Conservation (phyloP, 2,888 invertebrate genomes). For the Troides helena region DNA sequence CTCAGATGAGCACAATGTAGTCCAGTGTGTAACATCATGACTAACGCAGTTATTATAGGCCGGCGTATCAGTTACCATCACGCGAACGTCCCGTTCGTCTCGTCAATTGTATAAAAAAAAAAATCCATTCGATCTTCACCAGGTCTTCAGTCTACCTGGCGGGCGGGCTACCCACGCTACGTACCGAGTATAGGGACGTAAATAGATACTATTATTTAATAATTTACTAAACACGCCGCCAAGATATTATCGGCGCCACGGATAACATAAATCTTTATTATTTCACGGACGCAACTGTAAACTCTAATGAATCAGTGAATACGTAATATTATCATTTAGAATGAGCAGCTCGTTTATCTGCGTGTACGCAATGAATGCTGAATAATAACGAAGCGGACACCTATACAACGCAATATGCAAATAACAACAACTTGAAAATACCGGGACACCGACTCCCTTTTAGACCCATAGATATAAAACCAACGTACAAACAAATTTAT, state of each 20-base stretch:
- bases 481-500: conserved; percentile 2
- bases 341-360: conserved; percentile 13
- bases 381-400: conserved; percentile 27
- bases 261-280: conserved; percentile 11
- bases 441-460: conserved; percentile 1
- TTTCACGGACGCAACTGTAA: not conserved
- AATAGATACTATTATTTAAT: conserved; percentile 3
- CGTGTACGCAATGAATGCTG: conserved; percentile 14
- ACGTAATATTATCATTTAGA: conserved; percentile 6
- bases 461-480: conserved; percentile 10
- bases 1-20: no score
- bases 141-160: no score
- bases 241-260: conserved; percentile 11
- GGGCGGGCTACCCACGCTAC: no score
- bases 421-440: conserved; percentile 27
- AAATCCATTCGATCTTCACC: no score
- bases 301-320: conserved; percentile 3
- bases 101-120: no score
- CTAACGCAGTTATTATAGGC: no score
- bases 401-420: conserved; percentile 29
- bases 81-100: no score
- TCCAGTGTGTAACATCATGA: no score
- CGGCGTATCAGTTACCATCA: no score
- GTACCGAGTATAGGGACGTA: not conserved
- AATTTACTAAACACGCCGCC: not conserved